These are phyloP conservation scores for Campylomormyrus numenius DNA, from an alignment of 2,113 vertebrate genomes.

Conservation along the genomic window DNA sequence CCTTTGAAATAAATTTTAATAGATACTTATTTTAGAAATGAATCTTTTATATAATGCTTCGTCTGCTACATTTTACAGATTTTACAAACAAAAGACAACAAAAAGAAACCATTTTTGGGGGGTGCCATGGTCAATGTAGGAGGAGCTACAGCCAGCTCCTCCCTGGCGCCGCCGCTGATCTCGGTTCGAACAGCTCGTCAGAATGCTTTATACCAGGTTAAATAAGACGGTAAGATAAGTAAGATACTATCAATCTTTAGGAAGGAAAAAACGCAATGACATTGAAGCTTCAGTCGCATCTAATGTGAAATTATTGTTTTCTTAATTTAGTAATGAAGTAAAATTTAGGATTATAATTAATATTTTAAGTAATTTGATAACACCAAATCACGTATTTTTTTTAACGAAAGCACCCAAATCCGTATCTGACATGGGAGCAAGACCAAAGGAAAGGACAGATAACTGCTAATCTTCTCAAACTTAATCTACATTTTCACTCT, in stretches of 20 bases:
- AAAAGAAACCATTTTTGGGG: background rate
- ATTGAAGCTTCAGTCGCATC: background rate
- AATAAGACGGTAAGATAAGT: background rate
- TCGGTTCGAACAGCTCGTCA: background rate
- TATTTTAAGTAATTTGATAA: background rate
- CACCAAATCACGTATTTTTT: background rate
- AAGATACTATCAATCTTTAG: background rate
- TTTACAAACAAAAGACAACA: background rate
- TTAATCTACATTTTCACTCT: background rate
- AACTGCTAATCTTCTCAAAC: background rate
- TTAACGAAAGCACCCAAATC: background rate
- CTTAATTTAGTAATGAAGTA: background rate
- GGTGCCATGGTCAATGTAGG: background rate
- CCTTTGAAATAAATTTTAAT: background rate
- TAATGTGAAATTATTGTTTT: background rate
- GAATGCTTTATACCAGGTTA: background rate
- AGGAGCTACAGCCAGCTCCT: background rate
- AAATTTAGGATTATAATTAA: background rate
- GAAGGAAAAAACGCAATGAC: background rate
- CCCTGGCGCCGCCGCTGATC: background rate
- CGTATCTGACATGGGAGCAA: background rate
- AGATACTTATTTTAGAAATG: background rate
- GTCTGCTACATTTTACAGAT: background rate
- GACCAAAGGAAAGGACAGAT: background rate
- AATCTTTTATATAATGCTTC: background rate